Evolutionary conservation across 2,888 invertebrate genomes (phyloP), one percentile per base, ranked within the genome.

Genomic region (Argyresthia goedartella): DNA sequence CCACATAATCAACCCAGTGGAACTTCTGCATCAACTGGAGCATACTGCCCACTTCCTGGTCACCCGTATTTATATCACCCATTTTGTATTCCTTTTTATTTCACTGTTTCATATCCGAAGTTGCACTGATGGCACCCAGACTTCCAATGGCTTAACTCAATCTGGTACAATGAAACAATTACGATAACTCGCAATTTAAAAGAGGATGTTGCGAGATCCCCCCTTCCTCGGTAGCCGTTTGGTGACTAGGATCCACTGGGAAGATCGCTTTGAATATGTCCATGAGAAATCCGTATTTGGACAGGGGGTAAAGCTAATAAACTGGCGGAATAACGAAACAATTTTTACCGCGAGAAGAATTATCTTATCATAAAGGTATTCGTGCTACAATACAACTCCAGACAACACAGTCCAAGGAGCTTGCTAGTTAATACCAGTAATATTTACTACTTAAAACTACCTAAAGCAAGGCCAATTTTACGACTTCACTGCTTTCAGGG

Each of bases 1-100:
- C 92, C 1, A 91, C 67, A 76, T 96, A 96, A 71, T 96, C 96
- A 50, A 88, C 87, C 88, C 90, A 89, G 11, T 91, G 89, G 64
- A 93, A 93, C 59, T 84, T 88, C 64, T 91, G 91, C 76, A 92
- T 78, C 49, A 88, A 74, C 50, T 69, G 66, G 60, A 85, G 74
- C 61, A 89, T 73, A 54, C 87, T 86, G 46, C 81, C 74, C 1
- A 89, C 84, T 53, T 86, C 79, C 7, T 63, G 69, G 54, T 58
- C 45, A 14, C 11, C n/a, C 33, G 34, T 8, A 9, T 44, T n/a
- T 0, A 33, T 44, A 43, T 51, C 72, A 56, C 61, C 69, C 79
- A 80, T 79, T 51, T 57, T 70, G 41, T 48, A 10, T 6, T 25
- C 2, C 6, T 25, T 25, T 25, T 2, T 25, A 25, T 25, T 25